Base-by-base conservation (phyloP, 1,140 invertebrate species). In the Zelostemma sp. region DNA sequence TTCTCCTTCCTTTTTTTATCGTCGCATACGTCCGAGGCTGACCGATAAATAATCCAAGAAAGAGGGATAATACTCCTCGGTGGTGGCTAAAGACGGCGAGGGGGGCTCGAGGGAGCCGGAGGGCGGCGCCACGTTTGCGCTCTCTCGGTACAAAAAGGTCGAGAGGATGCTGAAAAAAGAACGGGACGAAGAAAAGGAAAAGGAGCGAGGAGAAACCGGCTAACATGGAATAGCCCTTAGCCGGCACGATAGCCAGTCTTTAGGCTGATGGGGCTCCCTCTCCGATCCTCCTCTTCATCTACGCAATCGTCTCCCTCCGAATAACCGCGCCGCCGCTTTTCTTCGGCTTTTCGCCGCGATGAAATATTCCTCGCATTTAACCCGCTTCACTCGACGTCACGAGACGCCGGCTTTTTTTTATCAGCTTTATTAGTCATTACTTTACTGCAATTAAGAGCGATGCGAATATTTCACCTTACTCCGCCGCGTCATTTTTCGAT, bases 201-300 rank as follows among this genome's bases (percentile, higher is more conserved):
- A 69, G 63, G 61, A 70, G 63, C 72, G 73, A 58, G 72, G 69
- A 61, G 79, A 82, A 78, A 81, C 74, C 75, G 76, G 76, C 76
- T 83, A 85, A 84, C 83, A 85, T 84, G 84, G 79, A 85, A 85
- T 85, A 82, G 83, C 82, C 83, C 83, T 85, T 85, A 85, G 83
- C 78, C 72, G 75, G 75, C 71, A 79, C 80, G 83, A 85, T 84
- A 85, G 83, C 78, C 73, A 68, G 70, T 74, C 72, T 69, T 71
- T 68, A 71, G 55, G 38, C 68, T 74, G 75, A 74, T 73, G 75
- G 70, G 69, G 68, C 70, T 69, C 68, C 64, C 67, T 72, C 53
- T 61, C 70, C 64, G 41, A 57, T 33, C 48, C 61, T 50, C 65
- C 63, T 59, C 65, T 63, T 65, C 54, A 53, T 72, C 60, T 41